Percentiles rank a stretch among this genome's conserved stretches.
phyloP scores from a whole-genome alignment of 2,113 vertebrate genomes.

The Globicephala melas region DNA sequence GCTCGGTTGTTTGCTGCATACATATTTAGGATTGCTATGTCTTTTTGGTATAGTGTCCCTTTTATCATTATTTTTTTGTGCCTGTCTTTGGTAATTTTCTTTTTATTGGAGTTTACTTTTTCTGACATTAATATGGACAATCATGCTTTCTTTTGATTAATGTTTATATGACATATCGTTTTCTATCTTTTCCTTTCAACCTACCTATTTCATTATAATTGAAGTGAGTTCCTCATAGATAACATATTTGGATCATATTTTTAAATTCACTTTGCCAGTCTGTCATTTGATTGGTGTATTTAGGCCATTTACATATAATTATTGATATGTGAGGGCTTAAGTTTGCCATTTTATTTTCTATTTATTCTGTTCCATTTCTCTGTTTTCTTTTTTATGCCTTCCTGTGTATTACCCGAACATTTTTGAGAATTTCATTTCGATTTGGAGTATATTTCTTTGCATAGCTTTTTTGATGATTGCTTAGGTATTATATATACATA shows the following conservation, averaged over 20 bases:
- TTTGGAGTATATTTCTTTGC: neutral
- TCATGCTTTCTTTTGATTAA: neutral
- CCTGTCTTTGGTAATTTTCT: neutral
- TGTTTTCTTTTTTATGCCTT: neutral
- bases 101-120: neutral
- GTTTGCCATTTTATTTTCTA: neutral
- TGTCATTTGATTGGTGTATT: neutral
- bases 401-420: neutral
- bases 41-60: neutral
- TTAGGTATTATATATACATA: neutral
- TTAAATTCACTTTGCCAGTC: neutral
- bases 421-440: slow-evolving; percentile 12
- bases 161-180: neutral
- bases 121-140: neutral
- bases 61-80: neutral
- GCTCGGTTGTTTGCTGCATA: neutral
- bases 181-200: neutral
- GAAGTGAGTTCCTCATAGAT: neutral
- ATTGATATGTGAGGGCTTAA: neutral
- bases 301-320: neutral
- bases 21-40: neutral
- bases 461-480: neutral
- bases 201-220: neutral
- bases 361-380: neutral
- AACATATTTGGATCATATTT: neutral